Evolutionary conservation across 2,113 vertebrate genomes (phyloP).

Genomic region (Crotophaga sulcirostris): DNA sequence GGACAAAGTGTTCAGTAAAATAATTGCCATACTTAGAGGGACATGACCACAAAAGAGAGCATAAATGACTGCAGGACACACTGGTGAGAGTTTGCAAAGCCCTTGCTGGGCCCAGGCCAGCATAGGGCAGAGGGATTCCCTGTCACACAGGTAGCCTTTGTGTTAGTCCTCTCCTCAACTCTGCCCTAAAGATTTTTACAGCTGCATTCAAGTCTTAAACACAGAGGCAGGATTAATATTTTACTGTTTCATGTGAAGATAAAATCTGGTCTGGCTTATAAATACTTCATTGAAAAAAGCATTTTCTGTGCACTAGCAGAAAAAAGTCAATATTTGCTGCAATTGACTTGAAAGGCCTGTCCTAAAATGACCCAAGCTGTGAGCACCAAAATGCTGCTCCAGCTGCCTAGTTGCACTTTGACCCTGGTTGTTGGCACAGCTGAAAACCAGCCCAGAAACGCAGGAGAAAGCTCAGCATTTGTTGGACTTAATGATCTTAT

Average conservation of each 20-base stretch:
- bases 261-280: not conserved
- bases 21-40: not conserved
- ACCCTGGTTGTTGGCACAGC: not conserved
- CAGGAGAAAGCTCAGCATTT: not conserved
- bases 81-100: not conserved
- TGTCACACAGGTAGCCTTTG: rapidly evolving
- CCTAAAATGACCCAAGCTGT: not conserved
- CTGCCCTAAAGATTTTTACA: not conserved
- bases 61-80: rapidly evolving
- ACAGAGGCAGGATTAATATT: not conserved
- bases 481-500: not conserved
- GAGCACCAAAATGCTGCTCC: not conserved
- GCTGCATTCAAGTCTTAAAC: not conserved
- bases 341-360: not conserved
- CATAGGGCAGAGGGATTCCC: rapidly evolving
- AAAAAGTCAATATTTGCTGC: rapidly evolving
- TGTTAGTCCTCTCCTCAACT: not conserved
- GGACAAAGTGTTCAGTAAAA: not conserved
- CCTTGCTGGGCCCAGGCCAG: not conserved
- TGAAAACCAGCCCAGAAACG: not conserved
- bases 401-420: not conserved
- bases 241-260: not conserved
- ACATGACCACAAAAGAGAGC: not conserved
- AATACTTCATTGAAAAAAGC: not conserved
- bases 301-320: not conserved